Percentiles rank a stretch among this genome's conserved stretches.
phyloP scores from a whole-genome alignment of 2,113 vertebrate species.

The Amphiprion ocellaris region DNA sequence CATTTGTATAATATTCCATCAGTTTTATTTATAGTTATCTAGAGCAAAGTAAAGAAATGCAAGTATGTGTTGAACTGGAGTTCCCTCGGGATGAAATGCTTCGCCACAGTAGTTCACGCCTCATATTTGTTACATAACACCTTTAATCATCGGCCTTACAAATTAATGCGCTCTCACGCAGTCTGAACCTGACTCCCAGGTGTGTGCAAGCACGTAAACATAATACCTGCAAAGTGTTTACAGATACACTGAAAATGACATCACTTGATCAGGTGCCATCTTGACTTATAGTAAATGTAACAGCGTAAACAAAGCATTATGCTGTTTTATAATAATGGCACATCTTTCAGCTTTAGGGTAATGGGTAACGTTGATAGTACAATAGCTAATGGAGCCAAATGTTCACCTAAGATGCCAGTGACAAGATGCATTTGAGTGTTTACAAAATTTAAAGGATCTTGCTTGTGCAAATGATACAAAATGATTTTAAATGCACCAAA shows the following conservation, averaged over 20 bases:
- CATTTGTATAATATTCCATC: neutral
- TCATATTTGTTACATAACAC: conserved; percentile 18
- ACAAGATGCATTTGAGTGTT: neutral
- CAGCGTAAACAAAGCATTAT: neutral
- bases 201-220: conserved; percentile 2
- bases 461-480: too few relatives aligned
- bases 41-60: too few relatives aligned
- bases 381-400: too few relatives aligned
- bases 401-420: neutral
- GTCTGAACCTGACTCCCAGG: neutral
- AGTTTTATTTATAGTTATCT: neutral
- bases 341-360: too few relatives aligned
- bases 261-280: neutral
- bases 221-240: neutral
- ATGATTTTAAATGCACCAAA: neutral
- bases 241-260: accelerated
- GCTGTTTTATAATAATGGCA: too few relatives aligned
- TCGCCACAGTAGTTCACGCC: neutral
- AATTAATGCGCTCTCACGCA: conserved; percentile 14
- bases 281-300: neutral
- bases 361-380: too few relatives aligned
- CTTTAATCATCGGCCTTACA: conserved; percentile 10
- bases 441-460: too few relatives aligned
- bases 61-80: neutral
- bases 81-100: neutral